Evolutionary conservation across 2,113 vertebrate species (phyloP), one percentile per base, ranked within the genome.

Genomic region (Campylomormyrus tamandua): DNA sequence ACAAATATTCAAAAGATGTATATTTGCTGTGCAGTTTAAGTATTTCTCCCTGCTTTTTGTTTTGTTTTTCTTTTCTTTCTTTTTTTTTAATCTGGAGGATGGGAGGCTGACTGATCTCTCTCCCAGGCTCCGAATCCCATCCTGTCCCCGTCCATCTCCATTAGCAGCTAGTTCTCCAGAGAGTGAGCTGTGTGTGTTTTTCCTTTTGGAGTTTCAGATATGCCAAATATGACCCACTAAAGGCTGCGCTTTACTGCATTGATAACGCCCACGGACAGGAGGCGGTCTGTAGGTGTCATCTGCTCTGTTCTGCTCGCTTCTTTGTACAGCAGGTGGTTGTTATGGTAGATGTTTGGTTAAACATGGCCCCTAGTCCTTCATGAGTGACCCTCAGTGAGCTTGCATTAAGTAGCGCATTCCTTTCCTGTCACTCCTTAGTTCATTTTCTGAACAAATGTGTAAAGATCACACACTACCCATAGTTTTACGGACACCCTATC

Each of bases 21-120:
- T 97, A 97, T 97, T 97, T 97, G 96, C 97, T 96, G 96, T 97
- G 95, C 97, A 96, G 95, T 96, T 97, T 96, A 94, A 96, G 96
- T 90, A 89, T 56, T 90, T 58, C 50, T 90, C 77, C 83, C 49
- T 21, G 56, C 90, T 89, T 87, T 86, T 89, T 89, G 31, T 87
- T 58, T 52, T 52, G 7, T 9, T 48, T 66, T 49, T 87, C 50
- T 42, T 27, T 5, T 93, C 56, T 89, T 48, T 85, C 90, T 74
- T 39, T 88, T 62, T 93, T 91, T 90, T 94, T 94, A 89, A 90
- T 89, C 91, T 92, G 91, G 89, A 93, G 94, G 94, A 87, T 94
- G 93, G 94, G 95, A 94, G 91, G 93, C 86, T 89, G 91, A 90
- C 93, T 91, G 90, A 24, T 48, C 39, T 90, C 89, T 87, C 90